phyloP scores from a whole-genome alignment of 2,888 invertebrate species.

The Craniophora ligustri region DNA sequence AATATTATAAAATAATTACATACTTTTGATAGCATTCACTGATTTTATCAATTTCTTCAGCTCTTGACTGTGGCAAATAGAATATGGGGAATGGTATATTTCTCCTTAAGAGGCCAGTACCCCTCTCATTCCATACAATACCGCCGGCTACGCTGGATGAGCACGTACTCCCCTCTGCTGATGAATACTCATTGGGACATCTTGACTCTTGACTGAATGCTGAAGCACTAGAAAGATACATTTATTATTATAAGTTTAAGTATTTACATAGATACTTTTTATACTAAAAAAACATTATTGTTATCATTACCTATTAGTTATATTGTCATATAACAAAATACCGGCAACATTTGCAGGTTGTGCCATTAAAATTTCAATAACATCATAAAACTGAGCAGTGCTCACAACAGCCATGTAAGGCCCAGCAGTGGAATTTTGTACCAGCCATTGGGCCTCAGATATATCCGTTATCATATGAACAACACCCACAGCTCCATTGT shows the following conservation, averaged over 20 bases:
- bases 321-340: constrained; percentile 89
- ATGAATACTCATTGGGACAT: constrained; percentile 94
- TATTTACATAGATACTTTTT: neutral
- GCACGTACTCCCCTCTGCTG: constrained; percentile 77
- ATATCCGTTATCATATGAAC: constrained; percentile 91
- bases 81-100: constrained; percentile 97
- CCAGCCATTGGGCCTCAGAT: constrained; percentile 92
- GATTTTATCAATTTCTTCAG: constrained; percentile 89
- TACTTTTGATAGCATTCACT: constrained; percentile 89
- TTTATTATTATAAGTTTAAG: neutral
- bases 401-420: constrained; percentile 94
- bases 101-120: constrained; percentile 92
- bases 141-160: constrained; percentile 82
- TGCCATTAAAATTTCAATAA: constrained; percentile 86
- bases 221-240: constrained; percentile 68
- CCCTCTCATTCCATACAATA: constrained; percentile 95
- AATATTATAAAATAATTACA: neutral
- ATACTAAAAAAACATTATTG: neutral
- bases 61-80: constrained; percentile 87
- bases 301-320: constrained; percentile 70
- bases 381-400: constrained; percentile 88
- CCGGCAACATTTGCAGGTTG: constrained; percentile 90
- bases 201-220: constrained; percentile 90
- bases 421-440: constrained; percentile 91
- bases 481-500: constrained; percentile 95